Evolutionary conservation across 2,113 vertebrate genomes (phyloP).

Genomic region (Nymphicus hollandicus): DNA sequence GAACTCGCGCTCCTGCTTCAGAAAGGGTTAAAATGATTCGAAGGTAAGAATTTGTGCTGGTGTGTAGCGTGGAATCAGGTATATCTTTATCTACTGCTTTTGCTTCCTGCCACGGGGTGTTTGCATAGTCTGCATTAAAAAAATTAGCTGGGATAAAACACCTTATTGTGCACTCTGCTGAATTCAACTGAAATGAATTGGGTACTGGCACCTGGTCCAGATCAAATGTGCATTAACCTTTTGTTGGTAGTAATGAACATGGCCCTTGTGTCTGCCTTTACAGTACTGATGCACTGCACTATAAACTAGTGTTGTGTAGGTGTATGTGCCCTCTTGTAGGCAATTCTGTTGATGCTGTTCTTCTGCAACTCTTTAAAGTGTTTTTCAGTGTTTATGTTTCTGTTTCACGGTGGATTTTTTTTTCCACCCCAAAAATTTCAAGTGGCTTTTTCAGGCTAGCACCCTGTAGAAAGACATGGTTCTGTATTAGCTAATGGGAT

Average conservation of each 20-base stretch:
- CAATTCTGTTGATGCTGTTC: not conserved
- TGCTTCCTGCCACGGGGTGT: not conserved
- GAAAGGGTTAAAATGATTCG: not conserved
- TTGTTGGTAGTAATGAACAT: not conserved
- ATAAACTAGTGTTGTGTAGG: not conserved
- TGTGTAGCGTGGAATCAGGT: not conserved
- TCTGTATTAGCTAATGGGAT: not conserved
- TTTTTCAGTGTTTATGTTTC: not conserved
- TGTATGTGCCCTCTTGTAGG: not conserved
- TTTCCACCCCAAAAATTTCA: not conserved
- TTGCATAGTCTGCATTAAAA: not conserved
- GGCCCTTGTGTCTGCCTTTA: not conserved
- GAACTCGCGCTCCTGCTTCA: not conserved
- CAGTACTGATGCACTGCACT: not conserved
- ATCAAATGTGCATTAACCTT: not conserved
- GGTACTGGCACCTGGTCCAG: not conserved
- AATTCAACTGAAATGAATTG: not conserved
- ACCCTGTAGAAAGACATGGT: not conserved
- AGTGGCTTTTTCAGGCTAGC: not conserved
- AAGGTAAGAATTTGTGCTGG: not conserved
- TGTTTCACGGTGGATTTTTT: not conserved
- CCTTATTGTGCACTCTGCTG: not conserved
- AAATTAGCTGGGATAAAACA: not conserved
- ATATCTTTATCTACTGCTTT: not conserved
- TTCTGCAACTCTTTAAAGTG: slow-evolving; percentile 4